Evolutionary conservation across 1,140 invertebrate genomes (phyloP).

Genomic region (Xylocopa sonorina): DNA sequence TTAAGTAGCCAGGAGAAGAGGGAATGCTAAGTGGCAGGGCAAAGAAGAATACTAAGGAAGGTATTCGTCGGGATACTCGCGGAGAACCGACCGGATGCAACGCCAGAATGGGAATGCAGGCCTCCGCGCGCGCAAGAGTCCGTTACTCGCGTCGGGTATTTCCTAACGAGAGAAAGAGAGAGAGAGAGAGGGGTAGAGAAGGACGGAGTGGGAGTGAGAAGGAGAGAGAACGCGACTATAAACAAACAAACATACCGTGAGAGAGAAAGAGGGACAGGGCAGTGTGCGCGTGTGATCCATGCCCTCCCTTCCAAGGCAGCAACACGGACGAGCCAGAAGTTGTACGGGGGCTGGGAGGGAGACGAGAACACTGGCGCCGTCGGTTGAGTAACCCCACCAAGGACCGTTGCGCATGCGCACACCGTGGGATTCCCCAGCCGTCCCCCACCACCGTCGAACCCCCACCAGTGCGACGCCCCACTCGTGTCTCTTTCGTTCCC

Average conservation of each 20-base stretch:
- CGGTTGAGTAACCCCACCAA: slow-evolving; percentile 62
- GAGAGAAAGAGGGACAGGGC: slow-evolving; percentile 31
- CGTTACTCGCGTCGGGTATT: slow-evolving; percentile 78
- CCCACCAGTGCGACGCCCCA: slow-evolving; percentile 45
- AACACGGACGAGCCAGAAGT: slow-evolving; percentile 52
- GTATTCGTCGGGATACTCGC: slow-evolving; percentile 45
- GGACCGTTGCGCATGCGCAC: slow-evolving; percentile 65
- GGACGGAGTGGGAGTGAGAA: too few relatives aligned
- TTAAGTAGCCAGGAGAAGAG: slow-evolving; percentile 27
- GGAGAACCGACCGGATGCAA: slow-evolving; percentile 77
- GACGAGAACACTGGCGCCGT: slow-evolving; percentile 67
- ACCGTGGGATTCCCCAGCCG: slow-evolving; percentile 52
- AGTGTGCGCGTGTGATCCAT: slow-evolving; percentile 57
- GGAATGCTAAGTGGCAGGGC: slow-evolving; percentile 35
- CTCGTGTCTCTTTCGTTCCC: slow-evolving; percentile 11
- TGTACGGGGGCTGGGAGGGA: slow-evolving; percentile 29
- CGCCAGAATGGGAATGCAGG: slow-evolving; percentile 77
- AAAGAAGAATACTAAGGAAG: slow-evolving; percentile 40
- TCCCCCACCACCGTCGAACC: slow-evolving; percentile 40
- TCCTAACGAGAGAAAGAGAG: slow-evolving; percentile 71
- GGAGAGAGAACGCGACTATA: slow-evolving; percentile 79
- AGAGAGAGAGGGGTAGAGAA: too few relatives aligned
- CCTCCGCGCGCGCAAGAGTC: slow-evolving; percentile 69
- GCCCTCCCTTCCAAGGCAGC: slow-evolving; percentile 65
- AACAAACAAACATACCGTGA: slow-evolving; percentile 76